Evolutionary conservation across 53 echinoderm and acorn worm species (phyloP), one percentile per base, ranked within the genome.

Genomic region (Actinopyga echinites): DNA sequence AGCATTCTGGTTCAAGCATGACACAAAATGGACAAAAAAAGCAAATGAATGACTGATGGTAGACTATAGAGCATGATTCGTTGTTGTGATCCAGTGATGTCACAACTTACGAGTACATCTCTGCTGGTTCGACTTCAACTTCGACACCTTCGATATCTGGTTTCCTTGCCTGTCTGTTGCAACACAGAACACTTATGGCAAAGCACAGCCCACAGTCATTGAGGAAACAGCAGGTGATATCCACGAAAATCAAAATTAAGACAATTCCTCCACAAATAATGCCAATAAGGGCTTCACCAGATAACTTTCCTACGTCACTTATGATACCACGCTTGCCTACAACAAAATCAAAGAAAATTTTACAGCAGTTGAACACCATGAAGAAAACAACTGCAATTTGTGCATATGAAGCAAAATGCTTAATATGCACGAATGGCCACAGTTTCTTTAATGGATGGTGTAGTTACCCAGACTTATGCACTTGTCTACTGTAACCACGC

Each of bases 201-300:
- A 88, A 88, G 31, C 83, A 54, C 26, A 93, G 57, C 22, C 93
- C 93, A 32, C 93, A 93, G 80, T 56, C 74, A 42, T 93, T 93
- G 77, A 88, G 86, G 61, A 65, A 91, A 66, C 83, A 93, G 68
- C 93, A 93, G 19, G 83, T 52, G 56, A 85, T 30, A 34, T 93
- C 93, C 26, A 93, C 84, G 56, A 93, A 30, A 56, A 93, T 78
- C 0, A 93, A 55, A 19, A 91, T 26, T 52, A 93, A 36, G 23
- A 91, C 88, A 64, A 93, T 85, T 8, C 85, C 83, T 0, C 85
- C 91, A 33, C 88, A 82, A 38, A 93, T 62, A 66, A 93, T 86
- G 1, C 91, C 93, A 15, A 93, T 91, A 56, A 93, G 85, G n/a
- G 91, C 91, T 4, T 83, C 64, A 13, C 85, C 86, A 23, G 85